These are phyloP conservation scores for Tachina fera DNA, from an alignment of 2,888 invertebrate genomes.

Conservation along the genomic window DNA sequence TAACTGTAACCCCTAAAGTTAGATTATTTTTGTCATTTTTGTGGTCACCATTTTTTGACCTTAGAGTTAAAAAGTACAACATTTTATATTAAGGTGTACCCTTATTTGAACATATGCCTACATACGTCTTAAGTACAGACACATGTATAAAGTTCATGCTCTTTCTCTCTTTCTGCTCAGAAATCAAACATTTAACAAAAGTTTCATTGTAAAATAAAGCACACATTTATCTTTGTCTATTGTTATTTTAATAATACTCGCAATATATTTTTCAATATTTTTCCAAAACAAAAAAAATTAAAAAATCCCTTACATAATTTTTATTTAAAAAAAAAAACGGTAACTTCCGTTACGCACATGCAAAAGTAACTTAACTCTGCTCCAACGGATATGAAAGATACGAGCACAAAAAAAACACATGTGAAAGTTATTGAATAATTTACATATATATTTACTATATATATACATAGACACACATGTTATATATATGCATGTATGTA, in stretches of 20 bases:
- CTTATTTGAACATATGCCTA: no score
- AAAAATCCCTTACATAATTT: constrained; percentile 16
- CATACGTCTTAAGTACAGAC: no score
- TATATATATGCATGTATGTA: neutral
- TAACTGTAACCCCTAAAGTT: no score
- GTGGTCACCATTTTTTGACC: no score
- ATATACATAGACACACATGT: neutral
- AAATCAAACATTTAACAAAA: no score
- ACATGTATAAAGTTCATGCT: no score
- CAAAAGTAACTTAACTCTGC: neutral
- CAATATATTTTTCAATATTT: constrained; percentile 31
- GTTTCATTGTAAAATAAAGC: neutral
- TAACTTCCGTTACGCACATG: constrained; percentile 5
- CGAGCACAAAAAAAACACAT: neutral
- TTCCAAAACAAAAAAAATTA: constrained; percentile 2
- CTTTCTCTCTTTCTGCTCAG: no score
- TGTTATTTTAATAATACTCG: neutral
- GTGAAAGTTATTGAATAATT: neutral
- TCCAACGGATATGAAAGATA: neutral
- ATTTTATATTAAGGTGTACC: no score
- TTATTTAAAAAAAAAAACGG: neutral
- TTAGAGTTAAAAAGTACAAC: no score
- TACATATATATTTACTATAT: neutral
- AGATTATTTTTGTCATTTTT: no score
- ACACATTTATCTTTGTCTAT: constrained; percentile 19